Conservation (phyloP, 2,797 vertebrate species). For the Myotis planiceps region DNA sequence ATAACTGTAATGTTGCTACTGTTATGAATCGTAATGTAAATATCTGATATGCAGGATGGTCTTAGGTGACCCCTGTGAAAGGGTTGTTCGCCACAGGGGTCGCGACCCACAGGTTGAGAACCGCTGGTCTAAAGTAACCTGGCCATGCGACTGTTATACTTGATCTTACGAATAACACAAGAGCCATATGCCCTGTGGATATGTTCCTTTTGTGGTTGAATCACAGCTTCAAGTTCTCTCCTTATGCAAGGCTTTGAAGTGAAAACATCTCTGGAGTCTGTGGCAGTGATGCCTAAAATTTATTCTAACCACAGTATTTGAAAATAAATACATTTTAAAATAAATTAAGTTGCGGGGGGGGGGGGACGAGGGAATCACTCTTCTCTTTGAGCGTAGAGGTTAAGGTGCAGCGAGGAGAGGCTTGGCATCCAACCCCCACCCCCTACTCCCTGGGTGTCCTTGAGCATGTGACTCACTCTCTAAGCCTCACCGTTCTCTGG, state of each 20-base stretch:
- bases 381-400: background rate
- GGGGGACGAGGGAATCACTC: background rate
- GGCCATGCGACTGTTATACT: background rate
- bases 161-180: background rate
- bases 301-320: background rate
- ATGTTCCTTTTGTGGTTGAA: background rate
- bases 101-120: too few relatives aligned
- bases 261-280: background rate
- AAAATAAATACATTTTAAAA: background rate
- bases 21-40: too few relatives aligned
- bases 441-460: background rate
- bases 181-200: accelerated
- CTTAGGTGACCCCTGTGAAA: too few relatives aligned
- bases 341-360: background rate
- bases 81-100: too few relatives aligned
- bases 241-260: background rate
- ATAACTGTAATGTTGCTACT: too few relatives aligned
- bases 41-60: too few relatives aligned
- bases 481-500: background rate
- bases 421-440: background rate
- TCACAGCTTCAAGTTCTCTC: background rate
- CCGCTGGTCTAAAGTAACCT: background rate
- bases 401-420: background rate
- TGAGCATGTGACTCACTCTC: background rate
- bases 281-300: background rate